A percentile compares a stretch with the other conserved stretches of the same genome.
Conservation (phyloP, 2,113 vertebrate genomes). For the Parotia lawesii region DNA sequence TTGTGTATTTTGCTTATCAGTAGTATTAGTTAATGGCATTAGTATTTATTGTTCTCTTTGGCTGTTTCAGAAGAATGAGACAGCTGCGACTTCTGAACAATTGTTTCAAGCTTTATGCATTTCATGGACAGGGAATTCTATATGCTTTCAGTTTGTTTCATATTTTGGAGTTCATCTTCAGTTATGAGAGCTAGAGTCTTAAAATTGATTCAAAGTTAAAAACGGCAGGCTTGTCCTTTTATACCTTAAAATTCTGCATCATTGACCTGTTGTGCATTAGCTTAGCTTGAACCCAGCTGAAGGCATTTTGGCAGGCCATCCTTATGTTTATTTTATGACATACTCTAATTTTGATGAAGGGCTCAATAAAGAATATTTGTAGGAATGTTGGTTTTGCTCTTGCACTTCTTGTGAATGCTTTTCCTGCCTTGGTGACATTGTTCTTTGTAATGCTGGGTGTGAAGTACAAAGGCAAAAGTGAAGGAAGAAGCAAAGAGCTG, state of each 20-base stretch:
- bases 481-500: not conserved
- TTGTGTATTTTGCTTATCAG: not conserved
- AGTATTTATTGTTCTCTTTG: not conserved
- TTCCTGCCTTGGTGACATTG: not conserved
- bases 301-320: not conserved
- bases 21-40: not conserved
- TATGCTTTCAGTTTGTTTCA: not conserved
- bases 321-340: not conserved
- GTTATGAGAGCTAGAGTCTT: not conserved
- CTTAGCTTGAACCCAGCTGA: not conserved
- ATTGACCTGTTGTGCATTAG: not conserved
- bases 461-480: not conserved
- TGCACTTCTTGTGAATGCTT: not conserved
- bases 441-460: not conserved
- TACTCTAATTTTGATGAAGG: not conserved
- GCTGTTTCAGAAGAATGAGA: not conserved
- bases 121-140: fast-evolving
- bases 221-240: not conserved
- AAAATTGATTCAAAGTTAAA: not conserved
- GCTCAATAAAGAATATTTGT: not conserved
- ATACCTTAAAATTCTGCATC: not conserved
- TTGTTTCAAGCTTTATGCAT: not conserved
- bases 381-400: not conserved
- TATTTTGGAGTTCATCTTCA: not conserved
- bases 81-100: not conserved